Evolutionary conservation across 2,888 invertebrate species (phyloP).

Genomic region (Catonia carolina): DNA sequence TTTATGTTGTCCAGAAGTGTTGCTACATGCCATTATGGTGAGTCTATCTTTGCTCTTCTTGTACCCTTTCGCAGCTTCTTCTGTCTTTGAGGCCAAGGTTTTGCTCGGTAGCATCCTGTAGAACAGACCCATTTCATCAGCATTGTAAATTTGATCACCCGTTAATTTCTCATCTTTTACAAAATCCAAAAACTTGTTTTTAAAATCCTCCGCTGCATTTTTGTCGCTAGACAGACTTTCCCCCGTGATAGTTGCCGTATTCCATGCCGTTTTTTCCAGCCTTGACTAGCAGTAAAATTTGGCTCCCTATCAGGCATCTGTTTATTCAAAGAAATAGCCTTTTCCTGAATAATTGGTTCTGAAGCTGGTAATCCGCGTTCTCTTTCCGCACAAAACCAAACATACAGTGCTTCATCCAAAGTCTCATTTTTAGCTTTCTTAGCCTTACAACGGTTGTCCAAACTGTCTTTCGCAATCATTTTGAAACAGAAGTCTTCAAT

Average conservation of each 20-base stretch:
- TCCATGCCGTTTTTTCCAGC: constrained; percentile 35
- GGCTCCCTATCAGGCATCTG: constrained; percentile 22
- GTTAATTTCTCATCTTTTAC: no score
- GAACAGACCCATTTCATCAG: no score
- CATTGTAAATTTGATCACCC: no score
- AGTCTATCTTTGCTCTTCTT: no score
- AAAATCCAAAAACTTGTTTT: not conserved
- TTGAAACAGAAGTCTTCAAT: constrained; percentile 23
- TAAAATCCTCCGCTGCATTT: not conserved
- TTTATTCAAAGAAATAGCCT: constrained; percentile 30
- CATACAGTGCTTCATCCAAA: constrained; percentile 25
- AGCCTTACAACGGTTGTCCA: not conserved
- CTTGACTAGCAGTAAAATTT: constrained; percentile 32
- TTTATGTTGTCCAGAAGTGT: no score
- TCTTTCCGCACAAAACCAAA: constrained; percentile 27
- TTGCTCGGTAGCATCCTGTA: not conserved
- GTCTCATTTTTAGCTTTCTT: constrained; percentile 13
- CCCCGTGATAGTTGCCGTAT: constrained; percentile 31
- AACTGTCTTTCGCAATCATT: not conserved
- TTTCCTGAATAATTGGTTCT: constrained; percentile 31
- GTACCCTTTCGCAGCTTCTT: no score
- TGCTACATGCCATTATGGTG: no score
- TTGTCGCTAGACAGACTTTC: constrained; percentile 24
- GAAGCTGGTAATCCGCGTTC: constrained; percentile 26
- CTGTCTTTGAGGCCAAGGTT: no score